Evolutionary conservation across 2,797 vertebrate genomes (phyloP), one percentile per base, ranked within the genome.

Genomic region (Chromobotia macracanthus): DNA sequence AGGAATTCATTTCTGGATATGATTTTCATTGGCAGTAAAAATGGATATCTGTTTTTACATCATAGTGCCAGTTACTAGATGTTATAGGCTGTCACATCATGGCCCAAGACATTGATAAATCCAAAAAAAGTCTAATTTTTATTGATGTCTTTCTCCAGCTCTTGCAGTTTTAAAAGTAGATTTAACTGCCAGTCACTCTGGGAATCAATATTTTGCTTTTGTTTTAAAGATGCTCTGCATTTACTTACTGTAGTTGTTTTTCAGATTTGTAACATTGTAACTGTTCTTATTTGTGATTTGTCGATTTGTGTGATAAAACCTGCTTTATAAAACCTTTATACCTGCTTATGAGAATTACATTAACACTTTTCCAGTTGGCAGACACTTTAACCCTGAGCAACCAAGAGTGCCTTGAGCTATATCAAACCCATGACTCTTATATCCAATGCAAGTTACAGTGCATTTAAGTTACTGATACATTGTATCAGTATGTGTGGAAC

Each of bases 1-100:
- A 13, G 21, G 53, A 68, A 68, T 56, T 68, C 18, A 38, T 72
- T 51, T 67, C 68, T 76, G 23, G 15, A 58, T 71, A 55, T 16
- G 21, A 64, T 65, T 55, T 65, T 60, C 18, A 72, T 19, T 79
- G 38, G 35, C 56, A 41, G 55, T 41, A 53, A 53, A 1, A 60
- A 53, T 51, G 13, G 12, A 71, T 79, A 19, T 53, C 18, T 15
- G 9, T 70, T 10, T 16, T 77, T 23, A 68, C 19, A 69, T 38
- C 44, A 61, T 25, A 66, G 21, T 50, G 41, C 19, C 18, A 69
- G 48, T 60, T 77, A 16, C 11, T 76, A 67, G 21, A 67, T 56
- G 21, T 48, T 25, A n/a, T 65, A 25, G 61, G 46, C 7, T 64
- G 25, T 61, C 25, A 18, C 12, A 61, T 18, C 19, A 4, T 23